Conservation (phyloP, 2,888 invertebrate species). For the Fragum sueziense region DNA sequence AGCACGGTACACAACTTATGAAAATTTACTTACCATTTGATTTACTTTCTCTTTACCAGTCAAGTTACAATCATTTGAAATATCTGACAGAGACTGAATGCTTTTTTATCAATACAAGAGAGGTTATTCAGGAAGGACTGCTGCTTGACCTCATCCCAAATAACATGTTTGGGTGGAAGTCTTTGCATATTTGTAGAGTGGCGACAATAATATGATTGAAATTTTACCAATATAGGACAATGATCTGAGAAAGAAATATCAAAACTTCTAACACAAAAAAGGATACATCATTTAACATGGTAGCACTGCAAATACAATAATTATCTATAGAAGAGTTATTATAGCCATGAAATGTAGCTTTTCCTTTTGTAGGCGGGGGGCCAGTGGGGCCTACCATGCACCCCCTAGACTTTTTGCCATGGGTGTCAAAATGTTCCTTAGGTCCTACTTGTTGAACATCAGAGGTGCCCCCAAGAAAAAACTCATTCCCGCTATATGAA, state of each 20-base stretch:
- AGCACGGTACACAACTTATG: background rate
- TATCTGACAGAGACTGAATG: background rate
- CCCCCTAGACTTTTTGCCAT: too few species aligned
- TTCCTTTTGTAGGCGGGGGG: too few species aligned
- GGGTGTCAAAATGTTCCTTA: too few species aligned
- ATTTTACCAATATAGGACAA: background rate
- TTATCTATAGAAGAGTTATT: background rate
- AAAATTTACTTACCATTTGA: background rate
- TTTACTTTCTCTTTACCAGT: background rate
- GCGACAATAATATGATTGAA: background rate
- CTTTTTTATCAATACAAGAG: background rate
- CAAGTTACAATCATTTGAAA: background rate
- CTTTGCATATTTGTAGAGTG: background rate
- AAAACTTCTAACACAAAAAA: background rate
- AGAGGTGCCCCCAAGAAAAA: too few species aligned
- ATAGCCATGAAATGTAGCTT: background rate
- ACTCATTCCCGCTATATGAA: too few species aligned
- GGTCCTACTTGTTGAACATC: too few species aligned
- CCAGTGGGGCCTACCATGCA: too few species aligned
- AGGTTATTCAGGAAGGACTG: background rate
- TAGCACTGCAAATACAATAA: conserved; percentile 1
- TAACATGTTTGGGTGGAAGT: background rate
- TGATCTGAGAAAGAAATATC: conserved; percentile 3
- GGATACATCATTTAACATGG: background rate
- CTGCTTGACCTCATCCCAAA: background rate